These are phyloP conservation scores for Trachemys scripta DNA, from an alignment of 2,113 vertebrate genomes.

Conservation along the genomic window DNA sequence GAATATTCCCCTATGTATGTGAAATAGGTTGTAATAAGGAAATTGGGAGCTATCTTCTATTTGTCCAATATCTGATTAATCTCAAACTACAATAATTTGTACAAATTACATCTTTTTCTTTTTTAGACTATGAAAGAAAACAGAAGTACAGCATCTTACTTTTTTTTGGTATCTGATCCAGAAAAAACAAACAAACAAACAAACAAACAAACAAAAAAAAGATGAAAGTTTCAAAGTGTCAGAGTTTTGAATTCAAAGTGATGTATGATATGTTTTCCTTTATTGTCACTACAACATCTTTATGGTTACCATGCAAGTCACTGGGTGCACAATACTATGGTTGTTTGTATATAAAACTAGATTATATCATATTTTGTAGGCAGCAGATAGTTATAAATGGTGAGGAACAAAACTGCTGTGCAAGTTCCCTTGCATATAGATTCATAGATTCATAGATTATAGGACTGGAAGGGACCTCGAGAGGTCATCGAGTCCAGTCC, in stretches of 20 bases:
- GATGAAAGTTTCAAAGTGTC: not conserved
- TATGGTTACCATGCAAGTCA: not conserved
- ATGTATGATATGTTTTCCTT: not conserved
- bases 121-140: not conserved
- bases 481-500: too few relatives aligned
- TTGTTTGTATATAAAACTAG: not conserved
- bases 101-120: not conserved
- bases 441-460: too few relatives aligned
- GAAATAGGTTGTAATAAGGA: not conserved
- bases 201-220: not conserved
- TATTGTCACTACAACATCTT: not conserved
- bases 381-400: fast-evolving
- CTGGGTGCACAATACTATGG: fast-evolving
- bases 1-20: not conserved
- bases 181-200: not conserved
- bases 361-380: not conserved
- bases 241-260: not conserved
- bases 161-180: not conserved
- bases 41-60: not conserved
- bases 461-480: too few relatives aligned
- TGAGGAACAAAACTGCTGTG: not conserved
- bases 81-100: not conserved
- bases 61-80: not conserved
- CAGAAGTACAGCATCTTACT: not conserved
- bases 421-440: fast-evolving